Conservation (phyloP, 2,888 invertebrate species). For the Apotomis capreana region DNA sequence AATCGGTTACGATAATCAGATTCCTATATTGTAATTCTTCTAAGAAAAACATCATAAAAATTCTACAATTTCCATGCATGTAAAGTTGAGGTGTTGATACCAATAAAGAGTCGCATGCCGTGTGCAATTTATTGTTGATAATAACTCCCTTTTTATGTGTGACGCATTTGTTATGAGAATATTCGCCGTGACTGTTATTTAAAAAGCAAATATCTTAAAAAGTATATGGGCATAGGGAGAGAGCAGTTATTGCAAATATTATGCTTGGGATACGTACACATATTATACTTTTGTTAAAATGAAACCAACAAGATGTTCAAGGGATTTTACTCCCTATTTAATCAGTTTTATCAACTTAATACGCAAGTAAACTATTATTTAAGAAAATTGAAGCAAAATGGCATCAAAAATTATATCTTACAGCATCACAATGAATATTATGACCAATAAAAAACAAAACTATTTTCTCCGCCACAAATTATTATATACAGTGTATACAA, state of each 20-base stretch:
- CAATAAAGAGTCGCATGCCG: constrained; percentile 49
- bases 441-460: too few species aligned
- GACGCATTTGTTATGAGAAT: constrained; percentile 73
- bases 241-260: background rate
- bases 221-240: constrained; percentile 5
- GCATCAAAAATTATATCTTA: too few species aligned
- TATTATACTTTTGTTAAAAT: background rate
- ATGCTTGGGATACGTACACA: background rate
- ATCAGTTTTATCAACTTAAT: too few species aligned
- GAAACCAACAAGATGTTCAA: too few species aligned
- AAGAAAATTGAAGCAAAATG: too few species aligned
- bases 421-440: too few species aligned
- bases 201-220: constrained; percentile 16
- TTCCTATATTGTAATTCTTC: too few species aligned
- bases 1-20: too few species aligned
- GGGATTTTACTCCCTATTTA: too few species aligned
- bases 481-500: too few species aligned
- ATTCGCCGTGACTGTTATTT: constrained; percentile 49
- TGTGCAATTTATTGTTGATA: constrained; percentile 73
- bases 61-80: constrained; percentile 40
- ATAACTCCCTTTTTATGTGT: constrained; percentile 59
- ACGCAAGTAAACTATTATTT: too few species aligned
- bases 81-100: constrained; percentile 54
- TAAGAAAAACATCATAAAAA: constrained; percentile 9
- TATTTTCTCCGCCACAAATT: too few species aligned